Conservation (phyloP, 2,888 invertebrate species). For the Timandra comae region DNA sequence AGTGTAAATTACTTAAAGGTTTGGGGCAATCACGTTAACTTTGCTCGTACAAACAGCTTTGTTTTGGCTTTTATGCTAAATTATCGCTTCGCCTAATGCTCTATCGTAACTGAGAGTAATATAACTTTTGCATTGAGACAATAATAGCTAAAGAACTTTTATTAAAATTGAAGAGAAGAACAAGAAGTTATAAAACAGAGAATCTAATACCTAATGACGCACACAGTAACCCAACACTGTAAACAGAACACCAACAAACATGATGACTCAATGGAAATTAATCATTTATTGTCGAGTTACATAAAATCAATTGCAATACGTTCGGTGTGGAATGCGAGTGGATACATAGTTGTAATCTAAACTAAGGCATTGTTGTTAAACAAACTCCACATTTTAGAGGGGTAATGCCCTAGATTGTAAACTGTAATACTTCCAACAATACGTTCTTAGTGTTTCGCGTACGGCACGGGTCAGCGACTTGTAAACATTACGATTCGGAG, state of each 20-base stretch:
- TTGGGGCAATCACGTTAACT: no score
- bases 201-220: no score
- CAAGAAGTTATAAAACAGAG: no score
- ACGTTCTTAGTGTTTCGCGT: conserved; percentile 56
- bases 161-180: no score
- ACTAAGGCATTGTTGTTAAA: conserved; percentile 55
- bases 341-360: conserved; percentile 52
- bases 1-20: no score
- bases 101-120: no score
- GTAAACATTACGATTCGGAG: conserved; percentile 54
- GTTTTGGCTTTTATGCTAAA: no score
- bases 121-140: no score
- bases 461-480: conserved; percentile 60
- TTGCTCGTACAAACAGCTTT: no score
- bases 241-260: conserved; percentile 7
- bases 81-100: no score
- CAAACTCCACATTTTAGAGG: conserved; percentile 61
- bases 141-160: no score
- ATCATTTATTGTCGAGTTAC: conserved; percentile 7
- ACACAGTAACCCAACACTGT: conserved; percentile 1
- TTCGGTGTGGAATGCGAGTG: no score
- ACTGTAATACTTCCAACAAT: conserved; percentile 57
- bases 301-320: conserved; percentile 35
- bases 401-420: conserved; percentile 69
- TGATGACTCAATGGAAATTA: conserved; percentile 12